phyloP scores from a whole-genome alignment of 1,140 invertebrate species.

The Eueides isabella region DNA sequence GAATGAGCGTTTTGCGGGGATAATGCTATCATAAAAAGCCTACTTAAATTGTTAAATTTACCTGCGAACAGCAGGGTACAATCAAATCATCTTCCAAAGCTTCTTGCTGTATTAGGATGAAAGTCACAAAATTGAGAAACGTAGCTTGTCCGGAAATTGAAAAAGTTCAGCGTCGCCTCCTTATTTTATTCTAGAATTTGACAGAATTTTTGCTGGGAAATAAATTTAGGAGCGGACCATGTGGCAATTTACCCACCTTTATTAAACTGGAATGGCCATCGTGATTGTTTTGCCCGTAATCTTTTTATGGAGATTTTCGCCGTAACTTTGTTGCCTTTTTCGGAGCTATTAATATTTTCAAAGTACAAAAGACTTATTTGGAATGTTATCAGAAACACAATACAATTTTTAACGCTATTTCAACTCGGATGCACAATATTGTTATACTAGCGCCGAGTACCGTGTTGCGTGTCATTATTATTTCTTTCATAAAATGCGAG shows the following conservation, averaged over 20 bases:
- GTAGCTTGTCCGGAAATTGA: slow-evolving; percentile 76
- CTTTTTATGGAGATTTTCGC: slow-evolving; percentile 5
- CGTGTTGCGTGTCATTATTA: slow-evolving; percentile 7
- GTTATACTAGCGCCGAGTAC: neutral
- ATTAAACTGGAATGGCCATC: slow-evolving; percentile 45
- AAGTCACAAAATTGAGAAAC: slow-evolving; percentile 73
- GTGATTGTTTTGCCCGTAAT: slow-evolving; percentile 38
- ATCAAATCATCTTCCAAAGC: slow-evolving; percentile 72
- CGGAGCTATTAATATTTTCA: neutral
- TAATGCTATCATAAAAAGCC: slow-evolving; percentile 69
- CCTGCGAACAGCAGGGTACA: slow-evolving; percentile 72
- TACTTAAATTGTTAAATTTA: slow-evolving; percentile 75
- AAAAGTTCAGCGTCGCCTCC: slow-evolving; percentile 66
- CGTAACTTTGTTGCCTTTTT: slow-evolving; percentile 7
- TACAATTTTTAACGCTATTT: neutral
- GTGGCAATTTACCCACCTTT: slow-evolving; percentile 60
- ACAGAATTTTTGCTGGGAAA: slow-evolving; percentile 62
- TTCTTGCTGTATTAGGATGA: slow-evolving; percentile 70
- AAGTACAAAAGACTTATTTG: slow-evolving; percentile 1
- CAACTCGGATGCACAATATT: neutral
- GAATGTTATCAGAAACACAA: neutral
- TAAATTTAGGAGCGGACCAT: slow-evolving; percentile 55
- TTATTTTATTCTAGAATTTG: slow-evolving; percentile 70
- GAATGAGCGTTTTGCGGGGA: slow-evolving; percentile 55
- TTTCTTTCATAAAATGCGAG: slow-evolving; percentile 24